Base-by-base conservation (phyloP, 2,888 invertebrate species). In the Drosophila stalkeri region DNA sequence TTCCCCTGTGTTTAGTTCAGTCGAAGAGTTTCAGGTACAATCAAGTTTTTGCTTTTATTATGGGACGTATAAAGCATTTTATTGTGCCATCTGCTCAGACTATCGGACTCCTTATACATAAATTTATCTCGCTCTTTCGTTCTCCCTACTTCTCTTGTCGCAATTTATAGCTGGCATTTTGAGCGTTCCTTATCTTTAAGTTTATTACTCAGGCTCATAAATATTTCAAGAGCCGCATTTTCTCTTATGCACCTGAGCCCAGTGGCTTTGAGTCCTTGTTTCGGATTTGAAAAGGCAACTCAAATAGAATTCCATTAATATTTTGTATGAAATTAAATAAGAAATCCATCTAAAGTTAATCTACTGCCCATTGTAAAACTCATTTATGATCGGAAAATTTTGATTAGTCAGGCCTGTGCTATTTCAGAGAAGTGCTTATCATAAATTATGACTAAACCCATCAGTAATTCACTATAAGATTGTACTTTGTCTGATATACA, bases 21-120 rank as follows among this genome's bases (percentile, higher is more conserved):
- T 75, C 71, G 66, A 75, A 66, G 68, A 60, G 54, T 70, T 77
- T 66, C 78, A 70, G 79, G 69, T 80, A 63, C 80, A 89, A 86
- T 86, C 82, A 86, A 89, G 86, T 86, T 89, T 81, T 72, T 64
- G 80, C 67, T 74, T 85, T 87, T 87, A 80, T 88, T 86, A 80
- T 70, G 64, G 66, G 47, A 43, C 67, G 77, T 72, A 83, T 86
- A 75, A 83, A 77, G 83, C 81, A 81, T 86, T 80, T 88, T 86
- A 88, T 80, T 70, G 71, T 63, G 61, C 81, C 80, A 79, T 70
- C 81, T 79, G 78, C 77, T 78, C 65, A 61, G 31, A 37, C 46
- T 51, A 64, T 76, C 65, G 72, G 55, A 27, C 43, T 82, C 64
- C 49, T 49, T 52, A 14, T 37, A 14, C 49, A 44, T 66, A 51